phyloP scores from a whole-genome alignment of 2,888 invertebrate species.

The Calameuta pallipes region DNA sequence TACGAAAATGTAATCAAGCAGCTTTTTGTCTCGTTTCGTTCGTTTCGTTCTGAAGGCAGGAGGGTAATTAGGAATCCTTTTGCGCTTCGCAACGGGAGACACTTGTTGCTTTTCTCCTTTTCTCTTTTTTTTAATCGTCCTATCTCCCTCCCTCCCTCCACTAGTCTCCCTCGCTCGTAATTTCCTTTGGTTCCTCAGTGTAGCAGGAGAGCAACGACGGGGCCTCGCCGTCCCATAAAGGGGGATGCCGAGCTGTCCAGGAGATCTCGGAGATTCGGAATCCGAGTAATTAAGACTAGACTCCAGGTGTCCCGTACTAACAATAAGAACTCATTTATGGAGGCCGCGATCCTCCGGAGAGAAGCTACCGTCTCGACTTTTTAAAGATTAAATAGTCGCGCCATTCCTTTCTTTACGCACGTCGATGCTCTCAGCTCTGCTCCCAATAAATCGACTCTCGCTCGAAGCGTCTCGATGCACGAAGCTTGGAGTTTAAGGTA shows the following conservation, averaged over 20 bases:
- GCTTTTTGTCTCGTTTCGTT: constrained; percentile 63
- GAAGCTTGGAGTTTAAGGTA: background rate
- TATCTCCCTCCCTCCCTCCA: constrained; percentile 26
- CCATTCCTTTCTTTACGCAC: background rate
- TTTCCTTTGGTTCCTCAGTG: no score
- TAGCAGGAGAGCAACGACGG: background rate
- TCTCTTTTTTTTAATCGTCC: constrained; percentile 21
- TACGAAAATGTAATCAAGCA: constrained; percentile 63
- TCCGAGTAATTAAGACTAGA: background rate
- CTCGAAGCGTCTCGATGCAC: no score
- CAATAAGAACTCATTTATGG: constrained; percentile 35
- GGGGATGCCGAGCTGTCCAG: background rate
- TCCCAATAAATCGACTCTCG: no score
- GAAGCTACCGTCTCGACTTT: background rate
- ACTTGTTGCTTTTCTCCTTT: constrained; percentile 58
- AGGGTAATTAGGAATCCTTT: constrained; percentile 64
- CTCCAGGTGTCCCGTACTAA: background rate
- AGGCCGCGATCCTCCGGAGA: constrained; percentile 9
- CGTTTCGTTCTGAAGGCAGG: constrained; percentile 56
- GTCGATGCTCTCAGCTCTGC: background rate
- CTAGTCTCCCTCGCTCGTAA: constrained; percentile 19
- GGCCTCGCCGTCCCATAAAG: background rate
- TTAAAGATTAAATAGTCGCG: background rate
- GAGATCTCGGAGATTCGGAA: background rate
- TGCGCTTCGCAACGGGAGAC: constrained; percentile 62